A percentile compares a stretch with the other conserved stretches of the same genome.
phyloP scores from a whole-genome alignment of 2,113 vertebrate species.

The Bubo scandiacus region DNA sequence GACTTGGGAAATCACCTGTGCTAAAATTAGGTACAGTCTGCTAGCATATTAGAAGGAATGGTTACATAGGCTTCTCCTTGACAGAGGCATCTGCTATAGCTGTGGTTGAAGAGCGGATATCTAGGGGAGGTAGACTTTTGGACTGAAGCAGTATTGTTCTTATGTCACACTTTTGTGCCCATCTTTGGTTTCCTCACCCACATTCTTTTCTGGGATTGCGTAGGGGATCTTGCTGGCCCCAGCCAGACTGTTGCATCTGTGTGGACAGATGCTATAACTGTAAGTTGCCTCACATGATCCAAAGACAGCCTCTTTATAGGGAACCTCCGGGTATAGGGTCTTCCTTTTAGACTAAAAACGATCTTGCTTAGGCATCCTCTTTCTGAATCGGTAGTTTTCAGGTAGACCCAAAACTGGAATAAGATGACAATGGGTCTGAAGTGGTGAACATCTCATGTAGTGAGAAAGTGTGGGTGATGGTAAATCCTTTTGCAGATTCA shows the following conservation, averaged over 20 bases:
- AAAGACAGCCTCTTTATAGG: neutral
- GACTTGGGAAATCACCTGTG: neutral
- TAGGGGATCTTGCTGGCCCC: neutral
- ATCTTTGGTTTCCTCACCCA: neutral
- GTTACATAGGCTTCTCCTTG: neutral
- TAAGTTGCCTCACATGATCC: neutral
- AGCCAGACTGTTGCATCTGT: too few relatives aligned
- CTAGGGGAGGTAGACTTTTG: neutral
- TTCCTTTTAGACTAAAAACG: neutral
- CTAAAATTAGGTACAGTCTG: neutral
- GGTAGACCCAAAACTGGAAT: neutral
- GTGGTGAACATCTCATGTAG: accelerated
- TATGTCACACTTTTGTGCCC: neutral
- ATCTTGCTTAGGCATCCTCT: neutral
- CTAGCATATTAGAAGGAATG: neutral
- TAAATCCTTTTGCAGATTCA: neutral
- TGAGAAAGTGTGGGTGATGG: neutral
- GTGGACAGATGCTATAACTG: neutral
- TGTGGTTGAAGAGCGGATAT: neutral
- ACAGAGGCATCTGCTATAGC: neutral
- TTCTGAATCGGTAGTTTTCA: neutral
- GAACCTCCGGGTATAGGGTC: neutral
- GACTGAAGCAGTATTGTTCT: neutral
- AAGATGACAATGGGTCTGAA: neutral
- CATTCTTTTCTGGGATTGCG: neutral